Evolutionary conservation across 2,888 invertebrate species (phyloP).

Genomic region (Acronicta leporina): DNA sequence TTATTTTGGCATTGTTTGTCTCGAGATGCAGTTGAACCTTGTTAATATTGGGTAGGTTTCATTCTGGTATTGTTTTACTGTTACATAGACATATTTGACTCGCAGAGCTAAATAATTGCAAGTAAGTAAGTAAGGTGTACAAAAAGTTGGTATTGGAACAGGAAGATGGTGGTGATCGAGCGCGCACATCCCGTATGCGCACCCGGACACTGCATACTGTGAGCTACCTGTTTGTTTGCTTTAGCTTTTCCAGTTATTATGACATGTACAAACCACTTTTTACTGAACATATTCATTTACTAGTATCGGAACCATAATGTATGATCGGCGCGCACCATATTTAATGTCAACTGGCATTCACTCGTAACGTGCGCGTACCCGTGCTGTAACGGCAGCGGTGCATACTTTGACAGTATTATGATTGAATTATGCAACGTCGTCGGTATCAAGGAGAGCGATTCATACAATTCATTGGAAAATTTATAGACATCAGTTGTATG

Average conservation of each 20-base stretch:
- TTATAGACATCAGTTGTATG: slow-evolving; percentile 78
- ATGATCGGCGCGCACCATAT: slow-evolving; percentile 47
- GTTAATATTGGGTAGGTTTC: background rate
- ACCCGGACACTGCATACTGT: slow-evolving; percentile 80
- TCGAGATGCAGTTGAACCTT: background rate
- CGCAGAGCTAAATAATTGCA: slow-evolving; percentile 65
- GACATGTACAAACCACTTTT: slow-evolving; percentile 71
- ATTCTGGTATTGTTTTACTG: slow-evolving; percentile 38
- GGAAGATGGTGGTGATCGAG: slow-evolving; percentile 75
- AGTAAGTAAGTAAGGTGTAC: slow-evolving; percentile 70
- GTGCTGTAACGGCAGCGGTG: slow-evolving; percentile 48
- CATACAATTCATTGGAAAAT: slow-evolving; percentile 84
- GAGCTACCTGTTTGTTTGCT: slow-evolving; percentile 71
- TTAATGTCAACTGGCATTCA: slow-evolving; percentile 43
- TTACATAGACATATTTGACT: slow-evolving; percentile 44
- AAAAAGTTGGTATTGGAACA: slow-evolving; percentile 79
- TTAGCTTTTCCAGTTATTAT: slow-evolving; percentile 76
- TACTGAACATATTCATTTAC: slow-evolving; percentile 58
- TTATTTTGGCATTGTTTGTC: too few relatives aligned
- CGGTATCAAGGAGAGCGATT: slow-evolving; percentile 69
- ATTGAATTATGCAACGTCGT: slow-evolving; percentile 82
- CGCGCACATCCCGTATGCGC: slow-evolving; percentile 75
- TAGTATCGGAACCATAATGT: slow-evolving; percentile 51
- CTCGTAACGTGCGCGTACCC: slow-evolving; percentile 44
- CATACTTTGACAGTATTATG: slow-evolving; percentile 67